Conservation (phyloP, 2,888 invertebrate genomes). For the Tipula confusa region DNA sequence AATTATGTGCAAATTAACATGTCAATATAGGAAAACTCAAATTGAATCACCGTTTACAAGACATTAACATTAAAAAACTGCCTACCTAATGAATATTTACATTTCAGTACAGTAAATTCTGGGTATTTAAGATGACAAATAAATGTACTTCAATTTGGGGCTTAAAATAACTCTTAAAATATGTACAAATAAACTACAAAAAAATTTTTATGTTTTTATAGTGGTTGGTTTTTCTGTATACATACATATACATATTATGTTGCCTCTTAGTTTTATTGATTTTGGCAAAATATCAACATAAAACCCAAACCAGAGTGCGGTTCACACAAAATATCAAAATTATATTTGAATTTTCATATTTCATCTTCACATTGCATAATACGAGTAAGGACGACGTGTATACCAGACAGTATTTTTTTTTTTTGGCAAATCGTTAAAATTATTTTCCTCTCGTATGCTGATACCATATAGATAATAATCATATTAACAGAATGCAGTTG, state of each 20-base stretch:
- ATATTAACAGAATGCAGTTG: neutral
- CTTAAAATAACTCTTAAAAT: constrained; percentile 17
- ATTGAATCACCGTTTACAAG: too few relatives aligned
- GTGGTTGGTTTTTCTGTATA: neutral
- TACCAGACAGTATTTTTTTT: neutral
- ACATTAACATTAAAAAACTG: neutral
- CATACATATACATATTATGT: too few relatives aligned
- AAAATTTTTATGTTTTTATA: neutral
- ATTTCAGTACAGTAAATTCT: neutral
- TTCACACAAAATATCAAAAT: neutral
- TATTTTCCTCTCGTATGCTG: neutral
- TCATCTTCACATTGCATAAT: neutral
- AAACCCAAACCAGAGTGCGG: neutral
- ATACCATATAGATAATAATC: neutral
- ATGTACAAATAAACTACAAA: neutral
- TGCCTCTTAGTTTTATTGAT: neutral
- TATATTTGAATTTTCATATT: neutral
- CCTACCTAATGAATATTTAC: constrained; percentile 3
- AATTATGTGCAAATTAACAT: too few relatives aligned
- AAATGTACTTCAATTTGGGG: neutral
- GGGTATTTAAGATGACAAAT: neutral
- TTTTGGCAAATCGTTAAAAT: neutral
- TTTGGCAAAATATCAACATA: neutral
- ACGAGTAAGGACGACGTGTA: neutral
- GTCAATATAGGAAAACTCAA: too few relatives aligned